Evolutionary conservation across 2,797 vertebrate genomes (phyloP), one percentile per base, ranked within the genome.

Genomic region (Macrochelys suwanniensis): DNA sequence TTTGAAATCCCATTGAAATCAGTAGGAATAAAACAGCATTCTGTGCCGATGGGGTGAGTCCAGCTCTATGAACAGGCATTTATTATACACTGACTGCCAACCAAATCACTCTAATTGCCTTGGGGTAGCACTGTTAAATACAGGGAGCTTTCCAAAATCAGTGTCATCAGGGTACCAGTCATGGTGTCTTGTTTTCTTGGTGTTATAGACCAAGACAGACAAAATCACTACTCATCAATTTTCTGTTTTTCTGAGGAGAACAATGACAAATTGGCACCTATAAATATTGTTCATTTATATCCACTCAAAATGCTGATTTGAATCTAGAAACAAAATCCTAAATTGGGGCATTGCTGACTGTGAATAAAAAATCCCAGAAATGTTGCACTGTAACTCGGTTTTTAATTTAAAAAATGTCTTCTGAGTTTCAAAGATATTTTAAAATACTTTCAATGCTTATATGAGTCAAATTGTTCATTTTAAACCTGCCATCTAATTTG

Each of bases 1-100:
- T 71, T 89, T 89, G 82, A 85, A 78, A 47, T 71, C 33, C 78
- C 84, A 96, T 51, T 88, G 47, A 89, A 80, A 86, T 77, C 42
- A 71, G 68, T 71, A 71, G 68, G 68, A 42, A 71, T 71, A 42
- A 42, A 42, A 71, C 10, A 5, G 37, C 21, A 11, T 71, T 42
- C 68, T 71, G n/a, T 37, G 42, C 10, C 68, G 42, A 42, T 5
- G 19, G 19, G n/a, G 16, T 71, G 19, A 71, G 21, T 71, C n/a
- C n/a, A 11, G 21, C 37, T 42, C 37, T 71, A 5, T 42, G 37
- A 95, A 82, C 47, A 89, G 86, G 89, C 33, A 25, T 51, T 89
- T 94, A 49, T 59, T 68, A 82, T 61, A 21, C 25, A 16, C n/a
- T 25, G 6, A 0, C 87, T 92, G 82, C 61, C 45, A 92, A 2